Evolutionary conservation across 2,888 invertebrate genomes (phyloP), one percentile per base, ranked within the genome.

Genomic region (Clostera curtula): DNA sequence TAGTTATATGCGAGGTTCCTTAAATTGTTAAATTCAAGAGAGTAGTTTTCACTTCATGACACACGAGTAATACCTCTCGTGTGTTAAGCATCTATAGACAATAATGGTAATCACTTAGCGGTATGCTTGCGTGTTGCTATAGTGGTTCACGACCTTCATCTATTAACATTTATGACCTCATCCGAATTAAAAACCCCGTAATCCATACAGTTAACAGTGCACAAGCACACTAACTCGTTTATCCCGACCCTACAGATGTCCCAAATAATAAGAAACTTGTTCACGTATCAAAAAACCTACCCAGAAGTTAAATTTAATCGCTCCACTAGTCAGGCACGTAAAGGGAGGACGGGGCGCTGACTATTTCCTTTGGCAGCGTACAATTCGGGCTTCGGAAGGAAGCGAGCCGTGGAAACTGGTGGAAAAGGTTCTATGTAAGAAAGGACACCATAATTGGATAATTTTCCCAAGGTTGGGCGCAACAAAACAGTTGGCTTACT

Each of bases 301-400:
- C 30, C 35, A 40, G 27, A 52, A 51, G 49, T 52, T 49, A 49
- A 49, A 49, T 49, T 49, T 49, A 49, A 49, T 49, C 49, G 43
- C 20, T 17, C 36, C 43, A 49, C 43, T 49, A 52, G 49, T 49
- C 43, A 49, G 26, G 31, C 49, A 43, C 46, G 49, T 51, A 40
- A 13, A 28, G 12, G 15, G 6, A 3, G 25, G 9, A 7, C 16
- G 26, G 11, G 20, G 10, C 15, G 24, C 49, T 40, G 43, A 46
- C 46, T 43, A 33, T 43, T 41, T 41, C 36, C 51, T 39, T 47
- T 33, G 32, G 13, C 10, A 23, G 15, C 9, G 15, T 23, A 23
- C 15, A 15, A 10, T 23, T 10, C 14, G 12, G 13, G 4, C 4
- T 2, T 3, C 12, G 9, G 12, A 11, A 15, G 15, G 1, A 15